Evolutionary conservation across 1,140 invertebrate species (phyloP).

Genomic region (Ooceraea biroi): DNA sequence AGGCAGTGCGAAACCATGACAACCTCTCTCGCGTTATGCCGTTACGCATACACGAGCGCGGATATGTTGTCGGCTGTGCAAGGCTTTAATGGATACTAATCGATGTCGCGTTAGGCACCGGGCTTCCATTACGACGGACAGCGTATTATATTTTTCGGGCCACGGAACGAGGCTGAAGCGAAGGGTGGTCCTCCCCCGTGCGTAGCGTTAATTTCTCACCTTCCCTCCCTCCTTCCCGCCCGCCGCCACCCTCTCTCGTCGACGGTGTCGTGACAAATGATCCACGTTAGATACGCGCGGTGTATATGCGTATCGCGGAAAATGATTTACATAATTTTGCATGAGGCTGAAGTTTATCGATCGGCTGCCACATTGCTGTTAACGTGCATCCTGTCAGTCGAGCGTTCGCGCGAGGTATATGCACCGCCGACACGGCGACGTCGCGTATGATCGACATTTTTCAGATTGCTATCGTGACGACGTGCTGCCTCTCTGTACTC

Average conservation of each 20-base stretch:
- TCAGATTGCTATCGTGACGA: slow-evolving; percentile 51
- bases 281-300: background rate
- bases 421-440: slow-evolving; percentile 19
- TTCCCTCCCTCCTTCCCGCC: background rate
- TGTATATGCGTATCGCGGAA: background rate
- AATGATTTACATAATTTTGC: slow-evolving; percentile 59
- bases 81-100: slow-evolving; percentile 60
- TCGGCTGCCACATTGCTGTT: slow-evolving; percentile 40
- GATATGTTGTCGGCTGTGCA: slow-evolving; percentile 41
- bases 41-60: slow-evolving; percentile 18
- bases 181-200: slow-evolving; percentile 19
- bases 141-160: slow-evolving; percentile 55
- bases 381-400: slow-evolving; percentile 42
- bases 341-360: slow-evolving; percentile 50
- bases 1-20: slow-evolving; percentile 50
- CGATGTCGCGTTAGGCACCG: slow-evolving; percentile 54
- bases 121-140: slow-evolving; percentile 43
- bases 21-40: slow-evolving; percentile 48
- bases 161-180: background rate
- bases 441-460: slow-evolving; percentile 61
- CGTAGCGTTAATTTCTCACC: slow-evolving; percentile 25
- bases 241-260: background rate
- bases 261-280: background rate
- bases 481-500: background rate
- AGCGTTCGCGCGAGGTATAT: slow-evolving; percentile 22